Evolutionary conservation across 2,888 invertebrate genomes (phyloP), one percentile per base, ranked within the genome.

Genomic region (Heterodera filipjevi): DNA sequence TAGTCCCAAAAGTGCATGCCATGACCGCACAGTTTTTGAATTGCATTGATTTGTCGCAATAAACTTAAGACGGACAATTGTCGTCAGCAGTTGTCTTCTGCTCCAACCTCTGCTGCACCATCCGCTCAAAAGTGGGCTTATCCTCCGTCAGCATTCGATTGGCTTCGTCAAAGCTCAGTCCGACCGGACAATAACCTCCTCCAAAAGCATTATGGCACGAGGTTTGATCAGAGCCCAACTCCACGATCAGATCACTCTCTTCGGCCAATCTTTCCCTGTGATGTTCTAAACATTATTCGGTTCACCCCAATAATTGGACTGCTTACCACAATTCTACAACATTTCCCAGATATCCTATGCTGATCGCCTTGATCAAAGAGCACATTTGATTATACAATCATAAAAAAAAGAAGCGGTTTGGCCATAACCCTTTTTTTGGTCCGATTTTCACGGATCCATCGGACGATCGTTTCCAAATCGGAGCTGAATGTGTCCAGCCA

Each of bases 1-100:
- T 92, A 92, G 87, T 92, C 92, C 92, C 92, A 92, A 89, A 92
- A 92, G 84, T 90, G 90, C 89, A 92, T 89, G 14, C 92, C 92
- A 14, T 89, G 85, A 3, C 88, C 87, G 0, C 91, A 83, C 73
- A 92, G 86, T 66, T 86, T 89, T 85, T 92, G 92, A 77, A 92
- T 91, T n/a, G 92, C 92, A 1, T 85, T 84, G 8, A 92, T 90
- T 75, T 93, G 92, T 12, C 92, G 90, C 66, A 91, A 85, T 32
- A 93, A 88, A 86, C 92, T 92, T 82, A 59, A 89, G 49, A n/a
- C 19, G 30, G 8, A 39, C 6, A 27, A 46, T n/a, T 64, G n/a
- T 59, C 1, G 3, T n/a, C 12, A 32, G 10, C 39, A 2, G 32
- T 32, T 22, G 22, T 10, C 49, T 44, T 10, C 10, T 27, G 8